Conservation (phyloP, 1,140 invertebrate species). For the Planococcus citri region DNA sequence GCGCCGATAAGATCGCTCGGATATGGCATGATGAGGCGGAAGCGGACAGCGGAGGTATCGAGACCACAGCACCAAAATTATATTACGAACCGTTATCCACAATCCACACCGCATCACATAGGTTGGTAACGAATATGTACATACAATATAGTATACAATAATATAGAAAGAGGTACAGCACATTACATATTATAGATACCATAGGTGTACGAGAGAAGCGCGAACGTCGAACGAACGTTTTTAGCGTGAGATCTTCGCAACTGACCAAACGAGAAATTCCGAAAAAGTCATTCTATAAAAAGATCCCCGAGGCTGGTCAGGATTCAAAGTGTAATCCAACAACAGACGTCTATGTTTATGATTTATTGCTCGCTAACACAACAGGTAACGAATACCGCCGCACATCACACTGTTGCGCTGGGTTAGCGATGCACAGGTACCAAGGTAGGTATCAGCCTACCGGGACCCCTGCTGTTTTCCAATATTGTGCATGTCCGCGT, state of each 20-base stretch:
- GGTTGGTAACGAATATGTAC: too few species aligned
- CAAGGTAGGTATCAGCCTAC: too few species aligned
- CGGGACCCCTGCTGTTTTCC: not conserved
- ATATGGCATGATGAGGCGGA: too few species aligned
- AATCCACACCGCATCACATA: too few species aligned
- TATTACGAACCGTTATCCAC: too few species aligned
- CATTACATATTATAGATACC: too few species aligned
- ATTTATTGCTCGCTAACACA: slow-evolving; percentile 3
- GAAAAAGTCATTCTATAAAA: slow-evolving; percentile 2
- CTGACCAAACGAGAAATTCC: not conserved
- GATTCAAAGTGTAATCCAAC: not conserved
- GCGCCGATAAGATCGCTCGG: too few species aligned
- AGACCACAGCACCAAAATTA: too few species aligned
- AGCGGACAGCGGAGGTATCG: too few species aligned
- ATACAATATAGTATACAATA: too few species aligned
- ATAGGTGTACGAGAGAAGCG: too few species aligned
- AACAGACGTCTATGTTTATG: not conserved
- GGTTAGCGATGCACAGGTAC: not conserved
- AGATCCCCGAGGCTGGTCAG: not conserved
- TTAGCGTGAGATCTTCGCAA: slow-evolving; percentile 1
- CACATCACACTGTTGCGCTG: not conserved
- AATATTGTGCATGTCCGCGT: not conserved
- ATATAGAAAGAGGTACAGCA: too few species aligned
- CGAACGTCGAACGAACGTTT: not conserved
- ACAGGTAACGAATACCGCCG: not conserved